Conservation (phyloP, 2,888 invertebrate genomes). For the Spicauda simplicius region DNA sequence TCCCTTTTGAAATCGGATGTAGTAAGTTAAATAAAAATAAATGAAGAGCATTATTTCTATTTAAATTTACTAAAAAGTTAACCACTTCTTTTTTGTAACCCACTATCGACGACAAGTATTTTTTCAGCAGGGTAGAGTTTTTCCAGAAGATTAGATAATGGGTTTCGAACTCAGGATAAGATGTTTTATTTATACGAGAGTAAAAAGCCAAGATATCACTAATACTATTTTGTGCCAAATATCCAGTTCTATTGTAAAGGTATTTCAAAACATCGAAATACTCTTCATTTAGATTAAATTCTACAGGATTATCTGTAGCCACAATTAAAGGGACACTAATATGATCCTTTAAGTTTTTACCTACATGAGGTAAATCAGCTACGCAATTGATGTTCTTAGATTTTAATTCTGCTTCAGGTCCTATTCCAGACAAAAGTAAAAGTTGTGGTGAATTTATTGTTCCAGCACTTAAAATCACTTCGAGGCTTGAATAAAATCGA, state of each 20-base stretch:
- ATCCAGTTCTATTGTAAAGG: slow-evolving; percentile 78
- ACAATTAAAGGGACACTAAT: slow-evolving; percentile 64
- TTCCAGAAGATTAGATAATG: slow-evolving; percentile 52
- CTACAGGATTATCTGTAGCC: slow-evolving; percentile 55
- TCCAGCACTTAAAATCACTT: slow-evolving; percentile 79
- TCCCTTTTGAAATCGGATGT: slow-evolving; percentile 82
- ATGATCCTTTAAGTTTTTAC: slow-evolving; percentile 83
- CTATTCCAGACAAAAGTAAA: slow-evolving; percentile 81
- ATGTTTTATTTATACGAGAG: slow-evolving; percentile 52
- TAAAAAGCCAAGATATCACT: slow-evolving; percentile 78
- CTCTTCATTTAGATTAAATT: slow-evolving; percentile 47
- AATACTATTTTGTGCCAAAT: slow-evolving; percentile 72
- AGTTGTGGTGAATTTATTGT: slow-evolving; percentile 78
- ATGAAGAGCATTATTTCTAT: slow-evolving; percentile 57
- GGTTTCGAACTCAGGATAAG: slow-evolving; percentile 59
- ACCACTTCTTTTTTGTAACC: slow-evolving; percentile 51
- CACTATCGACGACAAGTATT: not conserved
- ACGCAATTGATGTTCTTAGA: slow-evolving; percentile 63
- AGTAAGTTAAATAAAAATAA: slow-evolving; percentile 64
- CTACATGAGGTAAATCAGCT: slow-evolving; percentile 74
- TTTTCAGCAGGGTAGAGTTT: slow-evolving; percentile 49
- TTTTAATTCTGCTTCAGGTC: slow-evolving; percentile 65
- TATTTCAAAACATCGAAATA: slow-evolving; percentile 74
- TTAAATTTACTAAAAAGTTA: slow-evolving; percentile 51
- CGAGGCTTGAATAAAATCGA: slow-evolving; percentile 56